Percentiles rank a stretch among this genome's conserved stretches.
These are phyloP conservation scores for Eptatretus atami DNA, from an alignment of 2,797 vertebrate species.

Conservation along the genomic window DNA sequence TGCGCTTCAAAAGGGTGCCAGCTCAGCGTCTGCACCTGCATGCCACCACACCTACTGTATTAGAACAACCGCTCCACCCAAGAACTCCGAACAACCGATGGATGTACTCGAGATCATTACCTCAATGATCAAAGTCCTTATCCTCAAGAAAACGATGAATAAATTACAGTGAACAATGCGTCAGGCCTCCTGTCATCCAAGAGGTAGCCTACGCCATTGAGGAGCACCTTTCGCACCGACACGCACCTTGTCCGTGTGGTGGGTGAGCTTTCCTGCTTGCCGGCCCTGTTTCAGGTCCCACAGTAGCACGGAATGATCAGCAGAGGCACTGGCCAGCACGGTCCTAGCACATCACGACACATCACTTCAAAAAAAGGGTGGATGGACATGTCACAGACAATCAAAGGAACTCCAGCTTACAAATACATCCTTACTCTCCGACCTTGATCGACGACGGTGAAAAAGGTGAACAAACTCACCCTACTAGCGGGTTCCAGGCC, in stretches of 20 bases:
- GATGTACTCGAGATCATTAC: too few relatives aligned
- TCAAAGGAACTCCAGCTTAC: neutral
- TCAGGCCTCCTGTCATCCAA: too few relatives aligned
- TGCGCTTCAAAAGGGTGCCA: conserved; percentile 91
- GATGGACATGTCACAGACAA: conserved; percentile 6
- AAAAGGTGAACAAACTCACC: conserved; percentile 18
- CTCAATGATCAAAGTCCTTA: too few relatives aligned
- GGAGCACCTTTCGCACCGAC: too few relatives aligned
- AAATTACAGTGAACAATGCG: too few relatives aligned
- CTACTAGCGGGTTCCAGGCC: conserved; percentile 62
- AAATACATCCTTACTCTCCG: neutral
- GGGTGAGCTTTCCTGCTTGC: conserved; percentile 32
- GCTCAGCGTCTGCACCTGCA: conserved; percentile 54
- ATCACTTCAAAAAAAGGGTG: neutral
- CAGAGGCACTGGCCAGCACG: conserved; percentile 61
- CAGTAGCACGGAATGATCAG: conserved; percentile 43
- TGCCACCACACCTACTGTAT: conserved; percentile 6
- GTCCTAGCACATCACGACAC: conserved; percentile 19
- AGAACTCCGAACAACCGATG: too few relatives aligned
- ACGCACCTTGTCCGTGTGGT: conserved; percentile 56
- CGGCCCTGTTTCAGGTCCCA: conserved; percentile 58
- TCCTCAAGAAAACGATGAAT: too few relatives aligned
- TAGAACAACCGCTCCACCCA: too few relatives aligned
- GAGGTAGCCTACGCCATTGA: too few relatives aligned
- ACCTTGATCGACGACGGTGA: neutral